A percentile compares a stretch with the other conserved stretches of the same genome.
These are phyloP conservation scores for Andrena chrysosceles DNA, from an alignment of 2,888 invertebrate species.

Conservation along the genomic window DNA sequence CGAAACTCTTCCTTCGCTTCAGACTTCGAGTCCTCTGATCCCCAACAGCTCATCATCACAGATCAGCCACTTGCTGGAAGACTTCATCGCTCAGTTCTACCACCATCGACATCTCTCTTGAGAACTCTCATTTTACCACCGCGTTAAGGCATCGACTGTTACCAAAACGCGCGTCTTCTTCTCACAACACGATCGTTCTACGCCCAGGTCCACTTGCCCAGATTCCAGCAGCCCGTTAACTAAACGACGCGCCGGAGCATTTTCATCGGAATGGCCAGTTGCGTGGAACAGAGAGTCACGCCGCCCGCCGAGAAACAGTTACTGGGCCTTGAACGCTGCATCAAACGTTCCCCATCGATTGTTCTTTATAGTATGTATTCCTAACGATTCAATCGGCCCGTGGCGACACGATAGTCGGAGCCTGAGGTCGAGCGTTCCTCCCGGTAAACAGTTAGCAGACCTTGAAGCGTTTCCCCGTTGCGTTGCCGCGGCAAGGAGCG, in stretches of 20 bases:
- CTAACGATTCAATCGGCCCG: conserved; percentile 37
- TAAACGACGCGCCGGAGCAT: conserved; percentile 6
- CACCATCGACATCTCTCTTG: not conserved
- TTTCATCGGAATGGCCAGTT: conserved; percentile 33
- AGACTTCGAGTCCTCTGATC: too few relatives aligned
- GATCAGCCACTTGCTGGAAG: too few relatives aligned
- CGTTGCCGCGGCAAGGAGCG: conserved; percentile 2
- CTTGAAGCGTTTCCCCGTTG: conserved; percentile 36
- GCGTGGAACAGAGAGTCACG: conserved; percentile 23
- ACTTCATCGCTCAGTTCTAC: too few relatives aligned
- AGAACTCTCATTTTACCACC: not conserved
- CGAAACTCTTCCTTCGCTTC: too few relatives aligned
- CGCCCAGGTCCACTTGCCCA: not conserved
- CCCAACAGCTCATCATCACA: too few relatives aligned
- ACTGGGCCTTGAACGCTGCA: conserved; percentile 44
- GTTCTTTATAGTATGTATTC: conserved; percentile 3
- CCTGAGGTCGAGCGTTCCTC: conserved; percentile 28
- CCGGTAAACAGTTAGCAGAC: conserved; percentile 45
- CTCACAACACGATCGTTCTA: not conserved
- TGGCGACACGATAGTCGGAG: conserved; percentile 1
- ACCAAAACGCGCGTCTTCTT: not conserved
- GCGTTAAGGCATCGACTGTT: not conserved
- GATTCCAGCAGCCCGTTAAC: conserved; percentile 16
- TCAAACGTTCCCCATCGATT: conserved; percentile 36
- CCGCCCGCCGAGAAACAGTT: conserved; percentile 46